Percentiles rank a stretch among this genome's conserved stretches.
Conservation (phyloP, 2,797 vertebrate species). For the Perodicticus potto region DNA sequence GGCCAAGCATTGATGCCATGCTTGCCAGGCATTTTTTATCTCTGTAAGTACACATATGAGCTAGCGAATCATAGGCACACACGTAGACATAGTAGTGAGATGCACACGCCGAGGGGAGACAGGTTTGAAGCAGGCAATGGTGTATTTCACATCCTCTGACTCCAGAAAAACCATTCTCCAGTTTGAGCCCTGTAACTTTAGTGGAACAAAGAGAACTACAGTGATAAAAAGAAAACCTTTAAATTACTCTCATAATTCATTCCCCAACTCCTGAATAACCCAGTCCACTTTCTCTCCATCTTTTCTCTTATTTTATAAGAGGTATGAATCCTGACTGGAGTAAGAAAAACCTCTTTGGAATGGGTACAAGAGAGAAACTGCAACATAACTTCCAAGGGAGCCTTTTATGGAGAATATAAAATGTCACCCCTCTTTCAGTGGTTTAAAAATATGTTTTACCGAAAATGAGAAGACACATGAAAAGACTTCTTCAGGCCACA, state of each 20-base stretch:
- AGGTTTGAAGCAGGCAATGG: neutral
- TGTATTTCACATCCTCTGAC: neutral
- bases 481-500: conserved; percentile 7
- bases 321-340: neutral
- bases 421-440: conserved; percentile 32
- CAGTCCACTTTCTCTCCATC: neutral
- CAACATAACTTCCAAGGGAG: conserved; percentile 36
- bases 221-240: conserved; percentile 32
- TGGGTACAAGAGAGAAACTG: conserved; percentile 16
- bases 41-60: neutral
- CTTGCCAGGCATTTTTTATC: neutral
- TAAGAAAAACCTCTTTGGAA: conserved; percentile 34
- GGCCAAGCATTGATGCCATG: neutral
- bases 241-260: neutral
- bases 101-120: neutral
- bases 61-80: neutral
- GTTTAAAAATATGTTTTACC: conserved; percentile 43
- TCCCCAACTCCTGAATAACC: neutral
- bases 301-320: neutral
- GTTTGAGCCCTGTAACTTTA: conserved; percentile 9
- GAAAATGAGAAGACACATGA: neutral
- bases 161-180: neutral
- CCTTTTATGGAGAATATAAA: conserved; percentile 56
- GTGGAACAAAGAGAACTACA: neutral
- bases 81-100: neutral